Conservation (phyloP, 2,113 vertebrate genomes). For the Xenopus tropicalis region DNA sequence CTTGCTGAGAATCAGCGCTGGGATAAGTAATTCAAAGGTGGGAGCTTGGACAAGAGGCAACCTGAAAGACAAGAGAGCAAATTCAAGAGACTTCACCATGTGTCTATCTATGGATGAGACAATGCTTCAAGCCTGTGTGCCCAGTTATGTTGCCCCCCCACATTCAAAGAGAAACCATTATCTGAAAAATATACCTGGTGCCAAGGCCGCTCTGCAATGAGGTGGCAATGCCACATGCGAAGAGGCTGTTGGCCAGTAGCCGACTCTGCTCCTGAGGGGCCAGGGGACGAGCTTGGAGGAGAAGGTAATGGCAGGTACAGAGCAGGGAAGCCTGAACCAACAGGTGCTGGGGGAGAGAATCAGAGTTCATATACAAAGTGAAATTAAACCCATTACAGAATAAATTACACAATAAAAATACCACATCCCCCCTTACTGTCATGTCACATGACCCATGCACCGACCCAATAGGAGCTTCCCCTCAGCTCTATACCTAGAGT, state of each 20-base stretch:
- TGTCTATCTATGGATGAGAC: too few relatives aligned
- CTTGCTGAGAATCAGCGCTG: conserved; percentile 68
- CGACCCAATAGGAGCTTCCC: too few relatives aligned
- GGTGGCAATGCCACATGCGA: conserved; percentile 72
- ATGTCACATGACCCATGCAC: too few relatives aligned
- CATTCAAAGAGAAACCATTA: neutral
- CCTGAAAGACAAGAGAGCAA: conserved; percentile 53
- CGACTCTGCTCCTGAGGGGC: conserved; percentile 48
- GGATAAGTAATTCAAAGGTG: conserved; percentile 75
- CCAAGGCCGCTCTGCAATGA: conserved; percentile 72
- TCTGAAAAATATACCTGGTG: conserved; percentile 64
- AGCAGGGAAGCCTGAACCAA: conserved; percentile 70
- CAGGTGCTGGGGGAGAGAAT: conserved; percentile 61
- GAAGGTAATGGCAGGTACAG: conserved; percentile 64
- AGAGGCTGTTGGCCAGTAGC: conserved; percentile 70
- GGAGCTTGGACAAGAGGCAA: conserved; percentile 76
- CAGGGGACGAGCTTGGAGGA: conserved; percentile 54
- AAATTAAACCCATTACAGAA: too few relatives aligned
- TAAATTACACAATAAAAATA: too few relatives aligned
- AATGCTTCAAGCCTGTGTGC: too few relatives aligned
- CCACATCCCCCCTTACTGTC: too few relatives aligned
- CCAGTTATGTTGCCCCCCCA: neutral
- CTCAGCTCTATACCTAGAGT: too few relatives aligned
- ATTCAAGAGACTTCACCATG: neutral
- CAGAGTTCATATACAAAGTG: too few relatives aligned